Base-by-base conservation (phyloP, 2,888 invertebrate genomes). In the Ptychoptera albimana region DNA sequence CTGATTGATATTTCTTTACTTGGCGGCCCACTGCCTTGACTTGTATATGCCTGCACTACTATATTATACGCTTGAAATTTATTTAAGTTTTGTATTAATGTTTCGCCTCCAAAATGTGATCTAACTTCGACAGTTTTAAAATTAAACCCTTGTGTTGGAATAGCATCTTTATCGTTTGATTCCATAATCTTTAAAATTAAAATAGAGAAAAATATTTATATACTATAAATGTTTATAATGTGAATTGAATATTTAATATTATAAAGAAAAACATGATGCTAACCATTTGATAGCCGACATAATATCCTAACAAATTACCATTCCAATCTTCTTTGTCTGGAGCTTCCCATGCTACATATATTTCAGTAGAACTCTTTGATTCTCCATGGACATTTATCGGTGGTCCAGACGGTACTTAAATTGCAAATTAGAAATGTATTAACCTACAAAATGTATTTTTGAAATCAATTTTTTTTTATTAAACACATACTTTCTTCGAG, bases 261-360 rank as follows among this genome's bases (percentile, higher is more conserved):
- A 8, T 3, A 10, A 15, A 32, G n/a, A 6, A 3, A 23, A 23
- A 23, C 23, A 23, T 23, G 23, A 23, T 23, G 23, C 42, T 52
- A 2, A 63, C 60, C 55, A 77, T 73, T 61, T 84, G 82, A 69
- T 82, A 87, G 53, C 87, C 86, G 29, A 88, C 82, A 59, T 87
- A 86, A 64, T 87, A 88, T 45, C 89, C 89, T 1, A 87, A 71
- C 51, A 88, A 73, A 56, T 85, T 84, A 37, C 88, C 88, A 59
- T 88, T 87, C 86, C 88, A 88, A 48, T 82, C 71, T 57, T 87
- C 85, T 54, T 81, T 73, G 55, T 82, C 77, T 15, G 89, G 89
- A 30, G 89, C 83, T 61, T 87, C 85, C 89, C 88, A 89, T 43
- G 78, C 81, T 39, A 88, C 81, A 49, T 79, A 75, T 48, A 88